Percentiles rank a stretch among this genome's conserved stretches.
Conservation (phyloP, 2,888 invertebrate species). For the Pristionchus mayeri region DNA sequence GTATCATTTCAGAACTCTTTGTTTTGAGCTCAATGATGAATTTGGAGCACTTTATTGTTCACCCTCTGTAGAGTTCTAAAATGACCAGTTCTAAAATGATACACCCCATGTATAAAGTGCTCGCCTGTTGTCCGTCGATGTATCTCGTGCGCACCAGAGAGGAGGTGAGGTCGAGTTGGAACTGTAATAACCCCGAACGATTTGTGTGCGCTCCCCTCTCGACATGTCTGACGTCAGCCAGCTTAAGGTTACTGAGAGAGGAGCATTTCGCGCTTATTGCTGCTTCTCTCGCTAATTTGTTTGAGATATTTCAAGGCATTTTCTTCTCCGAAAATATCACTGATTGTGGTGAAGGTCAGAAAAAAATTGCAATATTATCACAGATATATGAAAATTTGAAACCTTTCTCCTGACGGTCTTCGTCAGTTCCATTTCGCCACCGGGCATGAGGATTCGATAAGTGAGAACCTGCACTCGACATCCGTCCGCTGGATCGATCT, state of each 20-base stretch:
- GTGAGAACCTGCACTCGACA: slow-evolving; percentile 70
- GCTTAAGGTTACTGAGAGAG: background rate
- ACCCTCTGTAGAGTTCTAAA: too few relatives aligned
- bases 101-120: too few relatives aligned
- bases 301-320: too few relatives aligned
- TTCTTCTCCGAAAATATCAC: too few relatives aligned
- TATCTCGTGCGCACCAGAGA: slow-evolving; percentile 55
- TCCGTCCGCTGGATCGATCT: slow-evolving; percentile 71
- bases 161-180: slow-evolving; percentile 59
- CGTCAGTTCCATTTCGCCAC: slow-evolving; percentile 68
- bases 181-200: slow-evolving; percentile 50
- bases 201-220: background rate
- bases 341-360: too few relatives aligned
- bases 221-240: background rate
- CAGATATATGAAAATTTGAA: background rate
- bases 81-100: too few relatives aligned
- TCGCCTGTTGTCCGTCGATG: slow-evolving; percentile 56
- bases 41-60: too few relatives aligned
- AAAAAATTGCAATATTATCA: too few relatives aligned
- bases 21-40: too few relatives aligned
- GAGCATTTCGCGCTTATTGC: too few relatives aligned
- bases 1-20: too few relatives aligned
- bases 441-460: slow-evolving; percentile 68
- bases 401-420: slow-evolving; percentile 69
- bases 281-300: too few relatives aligned